phyloP scores from a whole-genome alignment of 1,140 invertebrate genomes.

The Zeugodacus cucurbitae region DNA sequence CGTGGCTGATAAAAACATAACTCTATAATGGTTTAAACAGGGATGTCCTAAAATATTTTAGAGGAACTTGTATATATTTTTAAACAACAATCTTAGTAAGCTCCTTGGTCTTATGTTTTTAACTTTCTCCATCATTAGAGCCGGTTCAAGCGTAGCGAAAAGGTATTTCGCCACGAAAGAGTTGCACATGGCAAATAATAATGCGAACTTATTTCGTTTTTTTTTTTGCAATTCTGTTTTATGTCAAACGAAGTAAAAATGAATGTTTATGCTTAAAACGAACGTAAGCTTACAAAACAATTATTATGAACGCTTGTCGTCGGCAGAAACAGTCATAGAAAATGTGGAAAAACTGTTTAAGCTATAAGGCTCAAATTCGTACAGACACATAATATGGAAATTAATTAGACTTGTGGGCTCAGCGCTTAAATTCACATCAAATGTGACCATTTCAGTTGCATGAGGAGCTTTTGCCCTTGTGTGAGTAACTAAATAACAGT shows the following conservation, averaged over 20 bases:
- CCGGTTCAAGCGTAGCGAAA: neutral
- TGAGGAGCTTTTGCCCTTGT: too few species aligned
- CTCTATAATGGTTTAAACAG: too few species aligned
- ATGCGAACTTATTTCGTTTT: neutral
- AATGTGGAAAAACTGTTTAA: neutral
- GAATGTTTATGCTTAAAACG: neutral
- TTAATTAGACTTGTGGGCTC: too few species aligned
- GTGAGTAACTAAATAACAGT: too few species aligned
- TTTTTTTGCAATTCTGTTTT: neutral
- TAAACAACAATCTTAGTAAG: too few species aligned
- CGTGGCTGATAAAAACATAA: too few species aligned
- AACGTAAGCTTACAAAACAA: neutral
- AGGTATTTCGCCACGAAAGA: too few species aligned
- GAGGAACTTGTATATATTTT: too few species aligned
- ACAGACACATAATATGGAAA: neutral
- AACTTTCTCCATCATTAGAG: neutral
- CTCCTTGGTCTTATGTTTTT: too few species aligned
- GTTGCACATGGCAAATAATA: neutral
- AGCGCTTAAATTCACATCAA: too few species aligned
- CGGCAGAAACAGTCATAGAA: neutral
- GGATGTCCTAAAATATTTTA: too few species aligned
- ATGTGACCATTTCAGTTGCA: too few species aligned
- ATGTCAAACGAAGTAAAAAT: neutral
- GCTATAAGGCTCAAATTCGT: fast-evolving
- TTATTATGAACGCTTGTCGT: neutral